Evolutionary conservation across 2,113 vertebrate species (phyloP).

Genomic region (Phylloscopus trochilus): DNA sequence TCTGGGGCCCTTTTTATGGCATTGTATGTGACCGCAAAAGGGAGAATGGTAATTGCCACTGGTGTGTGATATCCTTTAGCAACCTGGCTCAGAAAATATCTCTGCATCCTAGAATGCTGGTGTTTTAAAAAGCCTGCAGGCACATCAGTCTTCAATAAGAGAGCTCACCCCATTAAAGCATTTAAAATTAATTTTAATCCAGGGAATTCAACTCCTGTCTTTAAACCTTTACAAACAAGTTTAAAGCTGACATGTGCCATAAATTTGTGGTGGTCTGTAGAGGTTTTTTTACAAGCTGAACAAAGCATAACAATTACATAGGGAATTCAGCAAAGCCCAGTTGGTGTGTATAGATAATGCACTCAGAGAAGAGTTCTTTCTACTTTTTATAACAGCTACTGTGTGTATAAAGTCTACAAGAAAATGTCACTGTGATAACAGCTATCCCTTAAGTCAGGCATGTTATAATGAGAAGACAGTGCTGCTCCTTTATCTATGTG

Average conservation of each 20-base stretch:
- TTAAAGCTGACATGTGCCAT: conserved; percentile 13
- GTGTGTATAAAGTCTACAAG: background rate
- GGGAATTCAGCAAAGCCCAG: background rate
- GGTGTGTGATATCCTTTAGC: conserved; percentile 25
- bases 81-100: conserved; percentile 6
- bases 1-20: conserved; percentile 14
- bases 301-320: background rate
- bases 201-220: conserved; percentile 23
- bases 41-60: background rate
- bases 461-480: background rate
- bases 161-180: background rate
- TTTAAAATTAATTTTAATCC: conserved; percentile 47
- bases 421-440: conserved; percentile 21
- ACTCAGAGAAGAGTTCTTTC: background rate
- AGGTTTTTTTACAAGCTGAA: background rate
- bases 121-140: conserved; percentile 26
- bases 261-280: background rate
- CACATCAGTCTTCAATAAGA: conserved; percentile 2
- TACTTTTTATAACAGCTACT: conserved; percentile 1
- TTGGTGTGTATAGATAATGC: background rate
- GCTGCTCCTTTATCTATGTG: background rate
- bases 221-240: conserved; percentile 31
- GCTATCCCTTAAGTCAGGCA: background rate
- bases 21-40: background rate
- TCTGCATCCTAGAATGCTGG: background rate